phyloP scores from a whole-genome alignment of 1,140 invertebrate species.

The Doryteuthis pealeii region DNA sequence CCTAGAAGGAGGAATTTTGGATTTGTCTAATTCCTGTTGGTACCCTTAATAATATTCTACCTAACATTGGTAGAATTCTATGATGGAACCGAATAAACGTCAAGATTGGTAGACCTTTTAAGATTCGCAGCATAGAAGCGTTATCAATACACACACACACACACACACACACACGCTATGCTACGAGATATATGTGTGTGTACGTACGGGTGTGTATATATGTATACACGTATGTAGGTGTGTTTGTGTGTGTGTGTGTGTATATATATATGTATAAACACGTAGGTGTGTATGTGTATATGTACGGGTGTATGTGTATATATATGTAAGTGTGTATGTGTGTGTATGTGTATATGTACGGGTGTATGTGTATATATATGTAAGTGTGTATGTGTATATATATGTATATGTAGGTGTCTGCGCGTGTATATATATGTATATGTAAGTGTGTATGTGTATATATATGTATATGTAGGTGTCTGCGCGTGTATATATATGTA shows the following conservation, averaged over 20 bases:
- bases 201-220: not conserved
- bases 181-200: no score
- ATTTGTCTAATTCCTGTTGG: no score
- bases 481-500: not conserved
- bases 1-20: no score
- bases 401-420: not conserved
- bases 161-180: no score
- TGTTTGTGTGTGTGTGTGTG: not conserved
- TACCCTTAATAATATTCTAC: no score
- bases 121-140: no score
- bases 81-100: no score
- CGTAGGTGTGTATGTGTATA: not conserved
- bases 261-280: not conserved
- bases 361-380: not conserved
- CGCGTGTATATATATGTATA: not conserved
- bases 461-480: not conserved
- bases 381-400: not conserved
- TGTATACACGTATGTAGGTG: not conserved
- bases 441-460: not conserved
- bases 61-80: no score
- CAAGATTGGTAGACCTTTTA: no score
- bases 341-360: not conserved
- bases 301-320: not conserved
- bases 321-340: not conserved
- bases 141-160: no score